Evolutionary conservation across 2,888 invertebrate species (phyloP).

Genomic region (Drosophila emarginata): DNA sequence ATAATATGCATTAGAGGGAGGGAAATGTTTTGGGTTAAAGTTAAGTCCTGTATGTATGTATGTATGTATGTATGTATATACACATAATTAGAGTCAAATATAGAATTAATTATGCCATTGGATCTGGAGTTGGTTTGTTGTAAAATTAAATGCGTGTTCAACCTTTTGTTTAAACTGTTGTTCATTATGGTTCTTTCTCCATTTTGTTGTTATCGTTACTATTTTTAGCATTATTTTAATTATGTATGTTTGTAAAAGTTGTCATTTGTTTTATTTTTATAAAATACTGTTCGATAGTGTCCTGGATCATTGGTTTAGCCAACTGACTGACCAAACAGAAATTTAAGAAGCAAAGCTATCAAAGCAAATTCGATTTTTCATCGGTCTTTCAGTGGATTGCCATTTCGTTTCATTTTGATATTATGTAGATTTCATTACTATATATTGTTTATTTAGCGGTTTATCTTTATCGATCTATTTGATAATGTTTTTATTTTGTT

Average conservation of each 20-base stretch:
- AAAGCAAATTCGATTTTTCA: conserved; percentile 17
- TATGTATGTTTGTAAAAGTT: conserved; percentile 35
- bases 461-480: conserved; percentile 3
- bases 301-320: conserved; percentile 33
- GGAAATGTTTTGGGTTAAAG: background rate
- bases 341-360: conserved; percentile 46
- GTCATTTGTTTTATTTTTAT: conserved; percentile 36
- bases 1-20: background rate
- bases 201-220: conserved; percentile 14
- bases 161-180: conserved; percentile 53
- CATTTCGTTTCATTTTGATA: conserved; percentile 23
- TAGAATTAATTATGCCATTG: conserved; percentile 22
- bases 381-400: conserved; percentile 33
- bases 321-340: conserved; percentile 25
- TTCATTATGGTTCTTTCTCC: background rate
- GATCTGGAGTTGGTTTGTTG: conserved; percentile 19
- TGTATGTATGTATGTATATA: conserved; percentile 46
- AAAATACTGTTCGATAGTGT: conserved; percentile 71
- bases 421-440: conserved; percentile 17
- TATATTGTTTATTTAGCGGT: conserved; percentile 17
- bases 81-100: conserved; percentile 44
- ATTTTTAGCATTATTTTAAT: conserved; percentile 24
- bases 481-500: conserved; percentile 29
- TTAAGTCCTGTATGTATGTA: conserved; percentile 18
- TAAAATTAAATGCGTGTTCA: conserved; percentile 73